Conservation (phyloP, 2,888 invertebrate species). For the Philonicus albiceps region DNA sequence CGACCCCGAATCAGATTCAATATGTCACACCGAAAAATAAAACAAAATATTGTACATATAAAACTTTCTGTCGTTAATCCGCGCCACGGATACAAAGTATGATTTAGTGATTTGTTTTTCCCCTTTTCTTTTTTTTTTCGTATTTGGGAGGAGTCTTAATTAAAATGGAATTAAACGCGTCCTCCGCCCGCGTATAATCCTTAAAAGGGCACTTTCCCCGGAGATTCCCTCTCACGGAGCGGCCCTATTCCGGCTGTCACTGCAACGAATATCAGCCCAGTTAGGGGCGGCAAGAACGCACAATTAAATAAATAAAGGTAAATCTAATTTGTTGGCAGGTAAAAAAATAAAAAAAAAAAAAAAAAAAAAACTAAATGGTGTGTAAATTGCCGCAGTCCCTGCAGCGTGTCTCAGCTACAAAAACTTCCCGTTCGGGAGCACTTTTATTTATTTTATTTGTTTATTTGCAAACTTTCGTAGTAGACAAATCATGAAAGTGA, state of each 20-base stretch:
- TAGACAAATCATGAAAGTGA: not conserved
- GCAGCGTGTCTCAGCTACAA: not conserved
- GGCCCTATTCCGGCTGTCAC: not conserved
- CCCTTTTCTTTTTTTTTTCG: not conserved
- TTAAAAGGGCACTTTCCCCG: not conserved
- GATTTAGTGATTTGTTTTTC: not conserved
- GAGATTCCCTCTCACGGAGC: not conserved
- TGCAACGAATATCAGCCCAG: not conserved
- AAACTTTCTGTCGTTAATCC: not conserved
- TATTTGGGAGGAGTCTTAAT: not conserved
- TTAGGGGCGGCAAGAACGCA: not conserved
- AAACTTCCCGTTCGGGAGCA: not conserved
- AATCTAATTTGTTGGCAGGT: not conserved
- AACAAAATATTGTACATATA: slow-evolving; percentile 3
- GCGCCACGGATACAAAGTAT: not conserved
- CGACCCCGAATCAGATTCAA: not conserved
- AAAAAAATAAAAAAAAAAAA: not conserved
- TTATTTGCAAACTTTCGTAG: not conserved
- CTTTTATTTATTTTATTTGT: not conserved
- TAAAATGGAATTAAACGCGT: not conserved
- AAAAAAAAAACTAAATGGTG: no score
- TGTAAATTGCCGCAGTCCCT: not conserved
- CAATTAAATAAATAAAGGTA: not conserved
- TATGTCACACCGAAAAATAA: slow-evolving; percentile 10
- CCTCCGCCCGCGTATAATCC: not conserved